A percentile compares a stretch with the other conserved stretches of the same genome.
Evolutionary conservation across 2,113 vertebrate species (phyloP).

Genomic region (Cepphus grylle): DNA sequence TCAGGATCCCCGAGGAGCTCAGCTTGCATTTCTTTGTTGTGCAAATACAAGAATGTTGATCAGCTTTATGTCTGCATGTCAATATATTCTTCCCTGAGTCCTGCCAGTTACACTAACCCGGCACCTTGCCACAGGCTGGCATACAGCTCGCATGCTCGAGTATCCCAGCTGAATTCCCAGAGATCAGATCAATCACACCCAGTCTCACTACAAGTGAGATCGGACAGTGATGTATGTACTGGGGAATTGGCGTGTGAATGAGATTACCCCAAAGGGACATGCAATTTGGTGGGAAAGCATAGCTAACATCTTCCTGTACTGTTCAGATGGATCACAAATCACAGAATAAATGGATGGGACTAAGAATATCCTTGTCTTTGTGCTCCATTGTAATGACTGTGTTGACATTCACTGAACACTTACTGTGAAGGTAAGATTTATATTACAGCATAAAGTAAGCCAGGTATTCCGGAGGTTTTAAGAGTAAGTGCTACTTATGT

Average conservation of each 20-base stretch:
- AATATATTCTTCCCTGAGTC: not conserved
- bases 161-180: not conserved
- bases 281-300: not conserved
- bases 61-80: not conserved
- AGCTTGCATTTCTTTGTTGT: slow-evolving; percentile 17
- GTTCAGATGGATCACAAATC: slow-evolving; percentile 17
- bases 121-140: not conserved
- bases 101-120: not conserved
- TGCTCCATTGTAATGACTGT: not conserved
- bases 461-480: not conserved
- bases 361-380: slow-evolving; percentile 14
- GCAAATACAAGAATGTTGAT: slow-evolving; percentile 7
- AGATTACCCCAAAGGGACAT: slow-evolving; percentile 34
- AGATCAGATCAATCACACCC: slow-evolving; percentile 39
- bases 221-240: slow-evolving; percentile 46
- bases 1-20: not conserved
- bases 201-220: not conserved
- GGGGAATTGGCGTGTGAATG: slow-evolving; percentile 10
- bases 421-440: slow-evolving; percentile 6
- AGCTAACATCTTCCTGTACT: not conserved
- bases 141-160: not conserved
- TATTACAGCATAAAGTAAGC: not conserved
- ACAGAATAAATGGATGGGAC: slow-evolving; percentile 6
- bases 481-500: not conserved
- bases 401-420: not conserved